Evolutionary conservation across 2,888 invertebrate species (phyloP).

Genomic region (Serrognathus titanus): DNA sequence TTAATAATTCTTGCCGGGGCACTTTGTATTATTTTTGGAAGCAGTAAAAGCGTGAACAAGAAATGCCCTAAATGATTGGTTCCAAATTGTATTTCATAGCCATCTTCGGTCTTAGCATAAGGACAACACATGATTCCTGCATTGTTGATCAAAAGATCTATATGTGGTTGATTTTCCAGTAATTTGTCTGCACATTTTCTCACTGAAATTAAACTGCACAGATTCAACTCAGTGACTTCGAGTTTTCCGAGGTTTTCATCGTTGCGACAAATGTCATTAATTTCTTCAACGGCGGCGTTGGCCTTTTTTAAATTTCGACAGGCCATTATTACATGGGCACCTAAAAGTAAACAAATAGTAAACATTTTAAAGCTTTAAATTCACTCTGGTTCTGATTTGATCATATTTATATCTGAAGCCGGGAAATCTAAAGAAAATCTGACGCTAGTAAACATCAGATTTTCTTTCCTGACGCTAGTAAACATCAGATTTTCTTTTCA

Average conservation of each 20-base stretch:
- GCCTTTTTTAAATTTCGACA: slow-evolving; percentile 54
- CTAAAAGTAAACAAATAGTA: slow-evolving; percentile 35
- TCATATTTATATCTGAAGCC: too few species aligned
- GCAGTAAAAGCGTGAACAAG: slow-evolving; percentile 46
- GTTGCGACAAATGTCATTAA: slow-evolving; percentile 43
- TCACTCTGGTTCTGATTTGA: too few species aligned
- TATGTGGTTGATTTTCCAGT: slow-evolving; percentile 49
- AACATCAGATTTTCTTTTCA: too few species aligned
- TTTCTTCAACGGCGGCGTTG: slow-evolving; percentile 50
- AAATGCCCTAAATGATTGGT: slow-evolving; percentile 58
- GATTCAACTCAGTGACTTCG: slow-evolving; percentile 47
- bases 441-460: too few species aligned
- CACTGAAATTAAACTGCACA: slow-evolving; percentile 44
- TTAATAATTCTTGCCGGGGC: slow-evolving; percentile 52
- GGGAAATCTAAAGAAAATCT: too few species aligned
- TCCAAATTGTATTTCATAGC: slow-evolving; percentile 64
- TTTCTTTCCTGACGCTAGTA: too few species aligned
- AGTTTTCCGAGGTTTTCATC: slow-evolving; percentile 43
- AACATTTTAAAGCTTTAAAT: too few species aligned
- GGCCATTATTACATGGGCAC: slow-evolving; percentile 55
- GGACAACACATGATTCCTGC: slow-evolving; percentile 68
- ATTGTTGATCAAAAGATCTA: slow-evolving; percentile 67
- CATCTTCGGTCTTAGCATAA: slow-evolving; percentile 57
- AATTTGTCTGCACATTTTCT: slow-evolving; percentile 44
- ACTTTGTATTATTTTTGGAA: slow-evolving; percentile 53